phyloP scores from a whole-genome alignment of 2,113 vertebrate genomes.

The Lamprotornis superbus region DNA sequence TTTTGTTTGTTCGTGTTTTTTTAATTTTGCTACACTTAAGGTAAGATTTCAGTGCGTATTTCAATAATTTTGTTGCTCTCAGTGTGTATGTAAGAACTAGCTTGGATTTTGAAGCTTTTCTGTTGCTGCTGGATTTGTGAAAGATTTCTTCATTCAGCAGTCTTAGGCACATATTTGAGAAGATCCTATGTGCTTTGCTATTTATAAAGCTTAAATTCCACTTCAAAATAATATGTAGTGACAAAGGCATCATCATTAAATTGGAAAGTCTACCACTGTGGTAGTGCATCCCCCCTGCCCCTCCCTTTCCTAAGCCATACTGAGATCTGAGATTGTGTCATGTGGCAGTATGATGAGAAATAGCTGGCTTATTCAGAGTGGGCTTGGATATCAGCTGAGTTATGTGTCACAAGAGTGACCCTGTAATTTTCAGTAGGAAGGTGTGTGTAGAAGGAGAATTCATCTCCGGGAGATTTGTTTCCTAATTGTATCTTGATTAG shows the following conservation, averaged over 20 bases:
- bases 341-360: background rate
- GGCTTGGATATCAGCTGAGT: background rate
- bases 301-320: background rate
- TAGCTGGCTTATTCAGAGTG: background rate
- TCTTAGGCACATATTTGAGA: background rate
- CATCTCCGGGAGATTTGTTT: background rate
- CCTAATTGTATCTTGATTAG: background rate
- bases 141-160: background rate
- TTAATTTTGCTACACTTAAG: background rate
- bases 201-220: background rate
- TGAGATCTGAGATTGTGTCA: background rate
- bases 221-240: background rate
- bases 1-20: background rate
- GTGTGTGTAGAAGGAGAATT: rapidly evolving
- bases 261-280: background rate
- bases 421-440: background rate
- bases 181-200: background rate
- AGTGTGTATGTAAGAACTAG: background rate
- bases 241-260: background rate
- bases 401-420: background rate
- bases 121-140: background rate
- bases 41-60: background rate
- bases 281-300: too few species aligned
- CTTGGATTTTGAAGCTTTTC: background rate
- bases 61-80: background rate